Conservation (phyloP, 2,797 vertebrate genomes). For the Danio choprae region DNA sequence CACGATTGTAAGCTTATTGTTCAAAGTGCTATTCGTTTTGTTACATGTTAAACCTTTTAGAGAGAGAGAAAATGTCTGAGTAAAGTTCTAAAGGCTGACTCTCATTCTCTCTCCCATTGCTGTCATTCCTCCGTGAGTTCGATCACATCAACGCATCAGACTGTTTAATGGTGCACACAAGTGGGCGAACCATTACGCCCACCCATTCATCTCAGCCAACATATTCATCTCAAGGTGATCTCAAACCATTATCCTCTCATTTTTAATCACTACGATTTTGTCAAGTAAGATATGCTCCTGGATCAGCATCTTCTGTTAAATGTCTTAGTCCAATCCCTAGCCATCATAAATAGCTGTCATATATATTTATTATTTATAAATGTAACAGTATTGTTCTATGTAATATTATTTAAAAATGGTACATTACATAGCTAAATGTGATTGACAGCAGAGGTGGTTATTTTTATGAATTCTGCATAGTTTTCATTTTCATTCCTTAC, state of each 20-base stretch:
- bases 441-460: too few relatives aligned
- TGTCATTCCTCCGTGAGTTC: conserved; percentile 6
- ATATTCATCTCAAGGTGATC: conserved; percentile 55
- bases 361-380: too few relatives aligned
- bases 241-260: not conserved
- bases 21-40: not conserved
- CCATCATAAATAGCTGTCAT: too few relatives aligned
- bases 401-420: too few relatives aligned
- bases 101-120: not conserved
- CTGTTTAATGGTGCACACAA: conserved; percentile 42
- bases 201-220: conserved; percentile 43
- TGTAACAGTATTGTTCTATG: too few relatives aligned
- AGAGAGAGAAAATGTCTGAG: not conserved
- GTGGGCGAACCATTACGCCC: conserved; percentile 15
- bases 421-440: too few relatives aligned
- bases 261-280: not conserved
- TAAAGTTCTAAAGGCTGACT: not conserved
- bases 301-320: not conserved
- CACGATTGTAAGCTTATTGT: not conserved
- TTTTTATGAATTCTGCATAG: not conserved
- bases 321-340: not conserved
- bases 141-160: conserved; percentile 38
- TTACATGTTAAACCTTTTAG: not conserved
- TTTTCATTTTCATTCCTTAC: not conserved
- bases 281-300: not conserved